Evolutionary conservation across 2,888 invertebrate species (phyloP).

Genomic region (Lasioglossum morio): DNA sequence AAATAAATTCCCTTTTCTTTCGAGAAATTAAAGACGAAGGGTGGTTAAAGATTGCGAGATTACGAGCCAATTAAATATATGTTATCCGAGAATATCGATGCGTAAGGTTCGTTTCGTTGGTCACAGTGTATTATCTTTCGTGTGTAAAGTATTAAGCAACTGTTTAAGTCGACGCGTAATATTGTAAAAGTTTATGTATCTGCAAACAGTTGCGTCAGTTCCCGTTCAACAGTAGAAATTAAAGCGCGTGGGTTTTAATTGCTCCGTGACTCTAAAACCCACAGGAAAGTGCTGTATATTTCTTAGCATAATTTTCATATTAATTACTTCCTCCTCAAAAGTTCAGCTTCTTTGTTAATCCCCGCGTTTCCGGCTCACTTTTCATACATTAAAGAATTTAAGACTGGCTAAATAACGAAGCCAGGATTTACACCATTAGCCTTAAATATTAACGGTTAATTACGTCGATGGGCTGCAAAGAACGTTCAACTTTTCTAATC

Average conservation of each 20-base stretch:
- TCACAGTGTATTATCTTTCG: not conserved
- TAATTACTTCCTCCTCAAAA: conserved; percentile 8
- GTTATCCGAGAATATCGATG: not conserved
- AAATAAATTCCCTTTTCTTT: not conserved
- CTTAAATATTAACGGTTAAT: not conserved
- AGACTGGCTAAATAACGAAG: not conserved
- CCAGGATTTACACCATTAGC: not conserved
- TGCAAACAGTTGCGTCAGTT: conserved; percentile 9
- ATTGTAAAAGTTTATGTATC: not conserved
- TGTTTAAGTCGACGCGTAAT: not conserved
- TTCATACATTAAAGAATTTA: not conserved
- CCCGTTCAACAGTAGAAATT: conserved; percentile 7
- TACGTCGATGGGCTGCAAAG: not conserved
- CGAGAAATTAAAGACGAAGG: not conserved
- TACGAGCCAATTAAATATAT: not conserved
- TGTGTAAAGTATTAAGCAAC: not conserved
- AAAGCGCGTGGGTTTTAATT: conserved; percentile 9
- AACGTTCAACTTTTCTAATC: not conserved
- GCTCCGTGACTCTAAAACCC: not conserved
- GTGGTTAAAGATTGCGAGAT: not conserved
- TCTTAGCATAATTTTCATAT: not conserved
- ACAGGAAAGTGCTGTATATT: not conserved
- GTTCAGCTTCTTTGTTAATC: not conserved
- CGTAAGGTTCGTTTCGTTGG: not conserved
- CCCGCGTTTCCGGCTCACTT: not conserved